A percentile compares a stretch with the other conserved stretches of the same genome.
Conservation (phyloP, 2,113 vertebrate genomes). For the Macquaria australasica region DNA sequence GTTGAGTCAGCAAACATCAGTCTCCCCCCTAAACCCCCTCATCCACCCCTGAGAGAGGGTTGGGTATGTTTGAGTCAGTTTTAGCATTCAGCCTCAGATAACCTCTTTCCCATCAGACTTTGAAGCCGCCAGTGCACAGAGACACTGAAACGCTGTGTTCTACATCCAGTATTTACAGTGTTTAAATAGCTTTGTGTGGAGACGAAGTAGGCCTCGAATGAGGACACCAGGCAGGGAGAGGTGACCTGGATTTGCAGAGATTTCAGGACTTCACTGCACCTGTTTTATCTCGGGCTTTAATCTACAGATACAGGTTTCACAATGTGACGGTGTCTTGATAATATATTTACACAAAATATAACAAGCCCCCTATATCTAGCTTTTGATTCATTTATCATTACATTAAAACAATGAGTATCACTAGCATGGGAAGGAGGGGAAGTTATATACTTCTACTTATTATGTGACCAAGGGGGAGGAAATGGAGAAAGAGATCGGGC, state of each 20-base stretch:
- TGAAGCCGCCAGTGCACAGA: no score
- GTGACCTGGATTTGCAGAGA: conserved; percentile 50
- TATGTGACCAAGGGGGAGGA: neutral
- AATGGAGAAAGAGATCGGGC: neutral
- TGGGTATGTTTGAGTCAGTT: neutral
- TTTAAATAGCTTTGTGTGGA: conserved; percentile 42
- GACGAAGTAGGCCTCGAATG: conserved; percentile 47
- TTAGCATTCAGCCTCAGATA: conserved; percentile 25
- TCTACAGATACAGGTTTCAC: neutral
- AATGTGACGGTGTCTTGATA: neutral
- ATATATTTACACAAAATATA: neutral
- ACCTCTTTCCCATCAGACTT: conserved; percentile 12
- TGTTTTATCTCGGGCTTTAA: conserved; percentile 5
- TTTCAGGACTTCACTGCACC: conserved; percentile 15
- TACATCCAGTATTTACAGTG: neutral
- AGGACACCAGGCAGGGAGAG: conserved; percentile 30
- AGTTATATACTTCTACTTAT: neutral
- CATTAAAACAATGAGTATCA: neutral
- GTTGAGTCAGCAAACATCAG: conserved; percentile 46
- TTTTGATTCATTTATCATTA: neutral
- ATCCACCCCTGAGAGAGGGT: conserved; percentile 3
- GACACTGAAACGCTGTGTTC: no score
- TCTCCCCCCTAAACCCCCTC: neutral
- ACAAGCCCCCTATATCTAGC: neutral
- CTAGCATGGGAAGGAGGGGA: no score